Conservation (phyloP, 2,797 vertebrate genomes). For the Todus mexicanus region DNA sequence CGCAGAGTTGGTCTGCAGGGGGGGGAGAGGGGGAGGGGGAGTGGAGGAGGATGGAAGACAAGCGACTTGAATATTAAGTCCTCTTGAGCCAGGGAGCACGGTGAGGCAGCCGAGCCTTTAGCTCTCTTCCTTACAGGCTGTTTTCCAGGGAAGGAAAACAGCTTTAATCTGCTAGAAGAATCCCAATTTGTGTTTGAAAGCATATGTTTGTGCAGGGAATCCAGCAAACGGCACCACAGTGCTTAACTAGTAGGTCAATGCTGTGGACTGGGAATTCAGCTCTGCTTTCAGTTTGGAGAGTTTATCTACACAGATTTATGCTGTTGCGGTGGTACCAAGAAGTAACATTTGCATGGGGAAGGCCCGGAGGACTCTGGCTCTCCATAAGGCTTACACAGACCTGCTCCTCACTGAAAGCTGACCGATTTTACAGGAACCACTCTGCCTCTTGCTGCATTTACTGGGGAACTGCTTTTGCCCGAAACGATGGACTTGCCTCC, state of each 20-base stretch:
- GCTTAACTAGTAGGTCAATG: constrained; percentile 51
- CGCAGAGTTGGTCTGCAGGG: background rate
- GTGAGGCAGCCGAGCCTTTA: background rate
- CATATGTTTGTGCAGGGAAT: constrained; percentile 31
- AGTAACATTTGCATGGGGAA: background rate
- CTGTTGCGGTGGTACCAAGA: rapidly evolving
- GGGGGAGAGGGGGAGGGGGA: background rate
- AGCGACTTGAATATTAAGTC: constrained; percentile 37
- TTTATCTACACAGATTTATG: background rate
- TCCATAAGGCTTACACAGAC: background rate
- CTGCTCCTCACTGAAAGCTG: background rate
- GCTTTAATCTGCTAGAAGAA: constrained; percentile 46
- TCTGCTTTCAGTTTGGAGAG: background rate
- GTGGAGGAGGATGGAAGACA: background rate
- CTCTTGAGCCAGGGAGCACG: background rate
- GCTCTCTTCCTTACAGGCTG: background rate
- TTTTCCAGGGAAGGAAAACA: constrained; percentile 45
- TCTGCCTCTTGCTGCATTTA: background rate
- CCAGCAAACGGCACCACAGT: background rate
- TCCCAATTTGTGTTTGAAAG: constrained; percentile 51
- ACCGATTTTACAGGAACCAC: rapidly evolving
- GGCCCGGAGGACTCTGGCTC: rapidly evolving
- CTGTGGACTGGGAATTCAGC: constrained; percentile 19
- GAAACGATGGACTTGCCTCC: rapidly evolving
- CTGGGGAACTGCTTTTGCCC: background rate